Evolutionary conservation across 1,140 invertebrate genomes (phyloP).

Genomic region (Procambarus clarkii): DNA sequence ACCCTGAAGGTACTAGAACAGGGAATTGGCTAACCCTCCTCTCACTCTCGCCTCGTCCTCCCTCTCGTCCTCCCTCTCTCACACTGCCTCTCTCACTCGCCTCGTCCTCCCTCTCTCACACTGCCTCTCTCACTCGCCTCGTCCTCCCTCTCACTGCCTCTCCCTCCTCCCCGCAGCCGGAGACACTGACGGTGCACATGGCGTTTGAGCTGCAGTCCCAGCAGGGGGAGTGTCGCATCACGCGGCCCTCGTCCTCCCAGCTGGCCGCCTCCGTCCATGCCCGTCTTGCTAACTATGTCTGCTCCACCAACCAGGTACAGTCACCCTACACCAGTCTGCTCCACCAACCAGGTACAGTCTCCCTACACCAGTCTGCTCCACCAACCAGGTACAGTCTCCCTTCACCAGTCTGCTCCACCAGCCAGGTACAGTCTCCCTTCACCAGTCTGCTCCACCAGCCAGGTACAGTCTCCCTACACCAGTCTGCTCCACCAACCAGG

Average conservation of each 20-base stretch:
- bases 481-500: too few relatives aligned
- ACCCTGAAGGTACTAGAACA: too few relatives aligned
- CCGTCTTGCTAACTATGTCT: constrained; percentile 88
- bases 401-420: too few relatives aligned
- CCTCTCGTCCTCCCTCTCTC: background rate
- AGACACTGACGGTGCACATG: constrained; percentile 84
- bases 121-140: background rate
- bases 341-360: too few relatives aligned
- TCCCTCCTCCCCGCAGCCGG: constrained; percentile 77
- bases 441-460: too few relatives aligned
- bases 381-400: too few relatives aligned
- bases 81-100: background rate
- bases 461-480: too few relatives aligned
- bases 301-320: constrained; percentile 82
- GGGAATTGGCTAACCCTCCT: too few relatives aligned
- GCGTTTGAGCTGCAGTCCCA: constrained; percentile 85
- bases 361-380: too few relatives aligned
- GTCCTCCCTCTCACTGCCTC: background rate
- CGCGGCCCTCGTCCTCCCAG: constrained; percentile 78
- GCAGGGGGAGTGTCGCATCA: constrained; percentile 79
- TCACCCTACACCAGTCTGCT: too few relatives aligned
- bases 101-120: background rate
- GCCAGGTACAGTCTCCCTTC: too few relatives aligned
- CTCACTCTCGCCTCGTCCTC: background rate
- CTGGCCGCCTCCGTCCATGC: constrained; percentile 80